These are phyloP conservation scores for Sitta carolinensis DNA, from an alignment of 2,797 vertebrate species.

Conservation along the genomic window DNA sequence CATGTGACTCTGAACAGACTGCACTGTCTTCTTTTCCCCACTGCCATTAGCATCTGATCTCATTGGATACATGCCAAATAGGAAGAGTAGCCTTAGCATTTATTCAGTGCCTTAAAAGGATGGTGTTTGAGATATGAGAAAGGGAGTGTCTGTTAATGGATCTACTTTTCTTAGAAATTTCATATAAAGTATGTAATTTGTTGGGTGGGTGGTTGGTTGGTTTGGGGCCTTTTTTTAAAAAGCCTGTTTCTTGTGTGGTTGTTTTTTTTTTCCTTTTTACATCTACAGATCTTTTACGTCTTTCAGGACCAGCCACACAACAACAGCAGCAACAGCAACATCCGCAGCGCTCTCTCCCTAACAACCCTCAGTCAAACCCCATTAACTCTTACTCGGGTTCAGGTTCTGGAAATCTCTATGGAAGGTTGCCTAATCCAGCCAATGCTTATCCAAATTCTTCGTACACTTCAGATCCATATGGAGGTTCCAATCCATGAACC, in stretches of 20 bases:
- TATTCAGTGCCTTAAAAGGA: background rate
- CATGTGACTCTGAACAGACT: conserved; percentile 25
- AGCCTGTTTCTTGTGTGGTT: background rate
- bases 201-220: background rate
- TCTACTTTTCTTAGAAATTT: background rate
- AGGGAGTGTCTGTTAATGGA: background rate
- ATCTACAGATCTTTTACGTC: conserved; percentile 73
- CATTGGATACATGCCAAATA: background rate
- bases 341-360: conserved; percentile 69
- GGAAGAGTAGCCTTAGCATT: conserved; percentile 7
- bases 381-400: conserved; percentile 79
- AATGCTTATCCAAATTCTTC: conserved; percentile 84
- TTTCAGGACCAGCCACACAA: conserved; percentile 74
- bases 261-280: conserved; percentile 25
- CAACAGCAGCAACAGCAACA: background rate
- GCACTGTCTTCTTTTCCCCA: background rate
- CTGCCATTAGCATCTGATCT: conserved; percentile 30
- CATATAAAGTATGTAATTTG: background rate
- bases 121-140: background rate
- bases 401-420: conserved; percentile 76
- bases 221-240: background rate
- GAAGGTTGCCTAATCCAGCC: conserved; percentile 80
- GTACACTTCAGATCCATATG: conserved; percentile 80
- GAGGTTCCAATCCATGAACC: conserved; percentile 77
- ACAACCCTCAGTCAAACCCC: conserved; percentile 77